These are phyloP conservation scores for Haemorhous mexicanus DNA, from an alignment of 2,113 vertebrate species.

Conservation along the genomic window DNA sequence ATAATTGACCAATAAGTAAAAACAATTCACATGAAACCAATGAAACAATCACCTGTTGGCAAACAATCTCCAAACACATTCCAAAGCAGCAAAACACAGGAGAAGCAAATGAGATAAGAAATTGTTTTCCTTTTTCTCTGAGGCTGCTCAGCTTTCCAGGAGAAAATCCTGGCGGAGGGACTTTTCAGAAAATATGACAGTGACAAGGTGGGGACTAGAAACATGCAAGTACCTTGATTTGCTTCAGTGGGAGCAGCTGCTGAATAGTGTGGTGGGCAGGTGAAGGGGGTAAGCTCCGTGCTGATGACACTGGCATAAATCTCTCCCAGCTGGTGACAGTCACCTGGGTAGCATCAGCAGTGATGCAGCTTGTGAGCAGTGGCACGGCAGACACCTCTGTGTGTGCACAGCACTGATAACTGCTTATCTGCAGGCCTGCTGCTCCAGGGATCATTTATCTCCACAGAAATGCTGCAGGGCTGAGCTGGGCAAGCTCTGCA, in stretches of 20 bases:
- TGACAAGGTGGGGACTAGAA: background rate
- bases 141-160: no score
- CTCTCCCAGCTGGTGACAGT: background rate
- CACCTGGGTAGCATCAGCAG: background rate
- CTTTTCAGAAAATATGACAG: no score
- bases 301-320: background rate
- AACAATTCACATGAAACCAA: no score
- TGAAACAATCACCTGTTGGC: no score
- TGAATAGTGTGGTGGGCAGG: rapidly evolving
- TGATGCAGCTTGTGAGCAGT: background rate
- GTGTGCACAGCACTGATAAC: background rate
- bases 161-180: no score
- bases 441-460: background rate
- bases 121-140: no score
- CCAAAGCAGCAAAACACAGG: no score
- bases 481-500: background rate
- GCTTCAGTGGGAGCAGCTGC: background rate
- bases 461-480: background rate
- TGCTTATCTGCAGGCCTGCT: background rate
- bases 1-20: no score
- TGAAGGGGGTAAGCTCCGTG: background rate
- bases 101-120: no score
- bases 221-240: background rate
- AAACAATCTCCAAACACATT: no score
- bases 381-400: rapidly evolving